Evolutionary conservation across 1,140 invertebrate species (phyloP), one percentile per base, ranked within the genome.

Genomic region (Glossosoma conforme): DNA sequence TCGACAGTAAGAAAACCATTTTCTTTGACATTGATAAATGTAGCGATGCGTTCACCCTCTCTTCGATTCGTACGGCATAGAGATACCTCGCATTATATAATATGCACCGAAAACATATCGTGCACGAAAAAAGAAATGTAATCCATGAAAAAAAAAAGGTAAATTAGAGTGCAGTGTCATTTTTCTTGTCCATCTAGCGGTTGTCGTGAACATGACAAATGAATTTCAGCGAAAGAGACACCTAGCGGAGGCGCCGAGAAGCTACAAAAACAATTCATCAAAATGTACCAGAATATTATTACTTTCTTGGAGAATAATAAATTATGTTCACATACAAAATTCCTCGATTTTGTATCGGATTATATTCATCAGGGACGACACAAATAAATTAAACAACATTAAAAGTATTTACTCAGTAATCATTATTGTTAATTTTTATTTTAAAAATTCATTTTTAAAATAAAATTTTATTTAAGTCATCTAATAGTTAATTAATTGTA

Each of bases 121-220:
- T n/a, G n/a, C n/a, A n/a, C n/a, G n/a, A n/a, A n/a, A n/a, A n/a
- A n/a, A n/a, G n/a, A n/a, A n/a, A n/a, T n/a, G n/a, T n/a, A n/a
- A n/a, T n/a, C n/a, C n/a, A n/a, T 37, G 6, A 41, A 47, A 38
- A 56, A 50, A 50, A 40, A 41, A 50, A 50, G 28, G 42, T 48
- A 47, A 52, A 56, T 56, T 51, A 44, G 42, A 56, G 54, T 56
- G 54, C 33, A 47, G 13, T 48, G 47, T 41, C 54, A 56, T 56
- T 56, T 56, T 52, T 56, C 54, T 56, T 44, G 22, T 14, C 21
- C 41, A 51, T 40, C 48, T 51, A 51, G 48, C 48, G 48, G 32
- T 42, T 44, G 48, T 44, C 48, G 14, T 24, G n/a, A 19, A 33
- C 21, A 50, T 56, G 54, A 56, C 55, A 49, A 57, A 52, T 57